Conservation (phyloP, 1,140 invertebrate genomes). For the Physella acuta region DNA sequence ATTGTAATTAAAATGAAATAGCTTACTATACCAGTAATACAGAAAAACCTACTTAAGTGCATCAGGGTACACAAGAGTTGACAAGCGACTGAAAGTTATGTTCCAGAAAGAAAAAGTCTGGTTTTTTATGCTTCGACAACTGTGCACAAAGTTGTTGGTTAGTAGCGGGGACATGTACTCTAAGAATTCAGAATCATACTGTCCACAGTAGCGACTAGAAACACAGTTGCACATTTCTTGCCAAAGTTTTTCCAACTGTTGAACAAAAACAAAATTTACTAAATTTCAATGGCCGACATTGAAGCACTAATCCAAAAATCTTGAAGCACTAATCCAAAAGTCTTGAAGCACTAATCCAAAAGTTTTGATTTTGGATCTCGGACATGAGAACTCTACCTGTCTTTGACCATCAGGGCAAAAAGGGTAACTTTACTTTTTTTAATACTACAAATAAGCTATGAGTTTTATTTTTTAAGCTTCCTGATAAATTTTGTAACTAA, state of each 20-base stretch:
- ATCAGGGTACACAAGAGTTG: slow-evolving; percentile 45
- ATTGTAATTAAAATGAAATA: too few relatives aligned
- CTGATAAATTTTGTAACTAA: too few relatives aligned
- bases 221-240: slow-evolving; percentile 41
- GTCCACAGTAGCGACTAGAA: slow-evolving; percentile 41
- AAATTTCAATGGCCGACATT: neutral
- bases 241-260: slow-evolving; percentile 54
- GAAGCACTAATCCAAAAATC: too few relatives aligned
- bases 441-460: too few relatives aligned
- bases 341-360: too few relatives aligned
- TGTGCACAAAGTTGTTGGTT: slow-evolving; percentile 45
- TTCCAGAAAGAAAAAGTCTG: slow-evolving; percentile 49
- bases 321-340: too few relatives aligned
- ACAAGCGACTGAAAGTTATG: slow-evolving; percentile 42
- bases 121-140: slow-evolving; percentile 43
- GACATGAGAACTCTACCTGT: too few relatives aligned
- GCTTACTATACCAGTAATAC: too few relatives aligned
- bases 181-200: slow-evolving; percentile 50
- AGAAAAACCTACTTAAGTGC: slow-evolving; percentile 42
- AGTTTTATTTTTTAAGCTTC: too few relatives aligned
- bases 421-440: too few relatives aligned
- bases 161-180: slow-evolving; percentile 44
- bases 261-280: slow-evolving; percentile 15
- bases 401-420: too few relatives aligned
- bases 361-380: too few relatives aligned